Percentiles rank a stretch among this genome's conserved stretches.
Conservation (phyloP, 2,113 vertebrate species). For the Atherinomorus stipes region DNA sequence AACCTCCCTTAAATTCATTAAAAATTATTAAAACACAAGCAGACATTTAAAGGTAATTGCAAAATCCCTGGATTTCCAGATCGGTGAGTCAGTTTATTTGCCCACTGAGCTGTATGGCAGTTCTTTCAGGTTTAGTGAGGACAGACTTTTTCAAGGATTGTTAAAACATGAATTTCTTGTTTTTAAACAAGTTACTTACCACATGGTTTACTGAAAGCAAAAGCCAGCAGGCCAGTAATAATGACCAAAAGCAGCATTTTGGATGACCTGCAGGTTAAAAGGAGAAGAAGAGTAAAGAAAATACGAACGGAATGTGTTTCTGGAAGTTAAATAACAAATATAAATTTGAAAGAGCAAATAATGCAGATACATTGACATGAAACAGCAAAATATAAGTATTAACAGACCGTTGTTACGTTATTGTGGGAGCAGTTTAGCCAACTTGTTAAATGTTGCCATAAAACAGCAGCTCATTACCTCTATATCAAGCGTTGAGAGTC, state of each 20-base stretch:
- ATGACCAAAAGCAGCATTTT: slow-evolving; percentile 68
- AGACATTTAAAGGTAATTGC: slow-evolving; percentile 13
- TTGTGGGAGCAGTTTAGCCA: not conserved
- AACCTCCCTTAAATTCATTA: not conserved
- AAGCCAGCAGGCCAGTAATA: slow-evolving; percentile 58
- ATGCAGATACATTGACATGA: not conserved
- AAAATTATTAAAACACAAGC: not conserved
- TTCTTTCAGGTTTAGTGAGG: not conserved
- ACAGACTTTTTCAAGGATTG: not conserved
- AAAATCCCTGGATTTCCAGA: slow-evolving; percentile 43
- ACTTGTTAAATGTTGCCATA: not conserved
- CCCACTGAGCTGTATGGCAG: slow-evolving; percentile 7
- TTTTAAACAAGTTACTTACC: slow-evolving; percentile 61
- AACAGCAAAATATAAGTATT: not conserved
- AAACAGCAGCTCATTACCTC: slow-evolving; percentile 35
- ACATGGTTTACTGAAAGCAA: slow-evolving; percentile 62
- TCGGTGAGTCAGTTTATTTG: slow-evolving; percentile 28
- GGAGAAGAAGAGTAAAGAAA: not conserved
- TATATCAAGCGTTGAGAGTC: slow-evolving; percentile 2
- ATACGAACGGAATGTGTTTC: too few relatives aligned
- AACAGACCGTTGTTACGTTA: not conserved
- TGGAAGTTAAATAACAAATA: slow-evolving; percentile 4
- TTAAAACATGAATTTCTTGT: not conserved
- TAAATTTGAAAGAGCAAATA: not conserved
- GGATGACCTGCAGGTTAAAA: slow-evolving; percentile 38